Evolutionary conservation across 2,113 vertebrate genomes (phyloP), one percentile per base, ranked within the genome.

Genomic region (Ciconia maguari): DNA sequence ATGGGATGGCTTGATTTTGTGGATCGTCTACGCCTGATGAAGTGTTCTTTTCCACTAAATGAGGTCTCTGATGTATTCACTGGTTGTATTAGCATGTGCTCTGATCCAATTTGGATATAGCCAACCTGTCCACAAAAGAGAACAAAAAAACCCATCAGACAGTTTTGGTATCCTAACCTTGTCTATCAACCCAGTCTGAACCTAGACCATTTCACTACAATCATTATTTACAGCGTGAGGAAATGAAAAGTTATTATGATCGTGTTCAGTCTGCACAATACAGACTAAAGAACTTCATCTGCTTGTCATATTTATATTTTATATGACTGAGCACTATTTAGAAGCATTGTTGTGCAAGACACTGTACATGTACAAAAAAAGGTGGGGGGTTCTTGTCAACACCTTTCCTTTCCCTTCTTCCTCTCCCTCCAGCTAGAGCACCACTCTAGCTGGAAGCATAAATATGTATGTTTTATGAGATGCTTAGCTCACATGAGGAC

Each of bases 11-110:
- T 64, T 16, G 94, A 52, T 7, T 49, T 54, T 5, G 89, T 30
- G 64, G 98, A 97, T 91, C 98, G 98, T 48, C 94, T 97, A 21
- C 95, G 97, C 74, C 98, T 98, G 95, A 98, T 49, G 65, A 99
- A 97, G 93, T 99, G 99, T 60, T 99, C 97, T 17, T 92, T 97
- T 44, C 98, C 98, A 8, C 98, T 98, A 90, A 99, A 99, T 0
- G 98, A 98, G 41, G 92, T 94, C 51, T 96, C 94, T 1, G 98
- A 98, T n/a, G 83, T 86, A 49, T 97, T 98, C 94, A 99, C 94
- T 1, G 99, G 99, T 79, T 99, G 97, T 79, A 99, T 98, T 49
- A 99, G 98, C 94, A 99, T 94, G 70, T 98, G 98, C 70, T 99
- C 99, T 71, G 98, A 97, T 74, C 98, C 99, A 1, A 98, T 96